These are phyloP conservation scores for Luperina nickerlii DNA, from an alignment of 2,888 invertebrate species.

Conservation along the genomic window DNA sequence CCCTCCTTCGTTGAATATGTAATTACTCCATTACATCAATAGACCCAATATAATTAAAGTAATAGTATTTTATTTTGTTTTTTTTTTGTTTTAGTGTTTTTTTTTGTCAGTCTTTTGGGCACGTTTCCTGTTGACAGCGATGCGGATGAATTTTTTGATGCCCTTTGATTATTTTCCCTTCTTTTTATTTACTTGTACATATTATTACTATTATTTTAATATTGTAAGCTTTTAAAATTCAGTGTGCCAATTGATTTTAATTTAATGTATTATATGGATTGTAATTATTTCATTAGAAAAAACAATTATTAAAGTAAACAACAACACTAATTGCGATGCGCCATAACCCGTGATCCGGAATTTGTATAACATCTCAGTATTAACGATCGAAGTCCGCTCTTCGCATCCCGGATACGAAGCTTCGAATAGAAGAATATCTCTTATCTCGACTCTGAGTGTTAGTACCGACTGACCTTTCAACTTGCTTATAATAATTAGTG, in stretches of 20 bases:
- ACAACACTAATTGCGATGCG: conserved; percentile 38
- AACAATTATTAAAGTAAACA: conserved; percentile 25
- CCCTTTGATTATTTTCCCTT: too few species aligned
- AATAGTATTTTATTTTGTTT: too few species aligned
- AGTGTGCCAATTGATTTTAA: too few species aligned
- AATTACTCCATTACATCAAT: conserved; percentile 10
- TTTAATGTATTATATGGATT: too few species aligned
- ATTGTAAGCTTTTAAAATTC: too few species aligned
- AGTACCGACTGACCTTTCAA: conserved; percentile 52
- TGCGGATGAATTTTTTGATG: too few species aligned
- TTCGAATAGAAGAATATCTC: conserved; percentile 21
- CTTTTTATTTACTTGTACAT: too few species aligned
- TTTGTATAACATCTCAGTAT: conserved; percentile 38
- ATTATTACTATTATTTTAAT: too few species aligned
- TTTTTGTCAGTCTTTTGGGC: too few species aligned
- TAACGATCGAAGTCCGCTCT: conserved; percentile 56
- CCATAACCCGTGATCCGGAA: conserved; percentile 53
- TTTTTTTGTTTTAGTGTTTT: too few species aligned
- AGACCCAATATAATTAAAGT: conserved; percentile 7
- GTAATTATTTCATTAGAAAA: too few species aligned
- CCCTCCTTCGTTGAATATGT: background rate
- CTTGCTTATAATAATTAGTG: conserved; percentile 58
- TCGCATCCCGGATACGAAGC: conserved; percentile 62
- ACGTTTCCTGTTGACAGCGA: too few species aligned
- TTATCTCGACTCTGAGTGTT: conserved; percentile 55